Conservation (phyloP, 2,797 vertebrate species). For the Arrhamphus sclerolepis region DNA sequence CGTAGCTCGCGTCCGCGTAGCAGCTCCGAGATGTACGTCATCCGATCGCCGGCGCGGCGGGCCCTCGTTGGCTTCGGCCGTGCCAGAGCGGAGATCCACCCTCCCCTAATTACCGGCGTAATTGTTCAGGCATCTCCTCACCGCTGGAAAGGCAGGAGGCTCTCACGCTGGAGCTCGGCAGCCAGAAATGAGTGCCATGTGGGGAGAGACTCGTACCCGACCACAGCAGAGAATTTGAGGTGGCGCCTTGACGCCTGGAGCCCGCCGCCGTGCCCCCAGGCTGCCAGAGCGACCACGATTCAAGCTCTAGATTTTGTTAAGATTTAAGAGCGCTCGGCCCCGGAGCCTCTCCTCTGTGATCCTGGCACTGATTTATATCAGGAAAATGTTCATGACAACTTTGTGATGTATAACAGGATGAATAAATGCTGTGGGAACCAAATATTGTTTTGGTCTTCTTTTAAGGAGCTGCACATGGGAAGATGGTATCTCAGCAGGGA, state of each 20-base stretch:
- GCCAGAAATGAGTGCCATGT: conserved; percentile 96
- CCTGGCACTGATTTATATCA: conserved; percentile 70
- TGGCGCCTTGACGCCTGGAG: conserved; percentile 93
- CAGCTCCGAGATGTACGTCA: conserved; percentile 55
- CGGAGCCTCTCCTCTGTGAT: conserved; percentile 71
- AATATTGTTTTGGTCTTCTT: conserved; percentile 69
- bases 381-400: conserved; percentile 76
- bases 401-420: conserved; percentile 76
- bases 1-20: conserved; percentile 52
- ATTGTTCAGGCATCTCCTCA: conserved; percentile 85
- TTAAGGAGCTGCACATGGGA: conserved; percentile 55
- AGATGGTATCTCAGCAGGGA: conserved; percentile 56
- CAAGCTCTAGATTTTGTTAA: conserved; percentile 88
- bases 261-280: conserved; percentile 84
- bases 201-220: conserved; percentile 86
- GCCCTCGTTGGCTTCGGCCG: conserved; percentile 49
- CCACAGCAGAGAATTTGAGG: conserved; percentile 92
- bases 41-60: conserved; percentile 66
- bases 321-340: conserved; percentile 87
- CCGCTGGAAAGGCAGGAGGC: conserved; percentile 85
- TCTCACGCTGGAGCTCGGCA: conserved; percentile 82
- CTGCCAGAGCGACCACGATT: conserved; percentile 90
- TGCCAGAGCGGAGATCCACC: conserved; percentile 73
- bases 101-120: conserved; percentile 78
- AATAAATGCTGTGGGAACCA: conserved; percentile 74